Evolutionary conservation across 2,888 invertebrate species (phyloP).

Genomic region (Hartigia nigra): DNA sequence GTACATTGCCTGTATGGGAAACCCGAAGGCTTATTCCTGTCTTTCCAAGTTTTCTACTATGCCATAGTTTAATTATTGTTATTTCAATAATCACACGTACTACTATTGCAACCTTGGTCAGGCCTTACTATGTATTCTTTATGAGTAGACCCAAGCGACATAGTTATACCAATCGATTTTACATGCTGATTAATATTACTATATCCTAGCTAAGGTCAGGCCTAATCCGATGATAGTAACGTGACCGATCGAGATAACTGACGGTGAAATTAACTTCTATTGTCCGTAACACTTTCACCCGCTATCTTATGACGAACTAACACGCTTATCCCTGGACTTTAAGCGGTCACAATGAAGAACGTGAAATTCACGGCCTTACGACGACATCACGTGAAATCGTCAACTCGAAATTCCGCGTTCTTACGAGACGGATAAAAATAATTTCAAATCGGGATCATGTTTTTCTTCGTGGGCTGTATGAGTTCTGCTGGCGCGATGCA

Average conservation of each 20-base stretch:
- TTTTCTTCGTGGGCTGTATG: not conserved
- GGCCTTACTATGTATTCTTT: not conserved
- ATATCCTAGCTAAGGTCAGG: not conserved
- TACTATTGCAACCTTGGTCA: not conserved
- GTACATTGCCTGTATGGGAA: not conserved
- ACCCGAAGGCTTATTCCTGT: not conserved
- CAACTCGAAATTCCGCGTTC: not conserved
- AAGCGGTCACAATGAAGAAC: not conserved
- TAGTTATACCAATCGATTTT: not conserved
- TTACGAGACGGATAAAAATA: not conserved
- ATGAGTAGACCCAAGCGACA: not conserved
- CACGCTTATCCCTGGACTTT: constrained; percentile 2
- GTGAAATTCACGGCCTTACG: not conserved
- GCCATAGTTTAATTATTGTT: not conserved
- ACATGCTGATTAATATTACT: not conserved
- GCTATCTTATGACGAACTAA: not conserved
- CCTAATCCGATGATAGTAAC: not conserved
- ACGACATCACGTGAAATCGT: not conserved
- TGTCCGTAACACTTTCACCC: not conserved
- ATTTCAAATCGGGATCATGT: not conserved
- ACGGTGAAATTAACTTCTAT: not conserved
- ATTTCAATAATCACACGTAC: not conserved
- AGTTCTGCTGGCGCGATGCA: not conserved
- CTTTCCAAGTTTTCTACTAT: not conserved
- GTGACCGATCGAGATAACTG: not conserved